Percentiles rank a stretch among this genome's conserved stretches.
phyloP scores from a whole-genome alignment of 2,888 invertebrate species.

The Agonopterix subpropinquella region DNA sequence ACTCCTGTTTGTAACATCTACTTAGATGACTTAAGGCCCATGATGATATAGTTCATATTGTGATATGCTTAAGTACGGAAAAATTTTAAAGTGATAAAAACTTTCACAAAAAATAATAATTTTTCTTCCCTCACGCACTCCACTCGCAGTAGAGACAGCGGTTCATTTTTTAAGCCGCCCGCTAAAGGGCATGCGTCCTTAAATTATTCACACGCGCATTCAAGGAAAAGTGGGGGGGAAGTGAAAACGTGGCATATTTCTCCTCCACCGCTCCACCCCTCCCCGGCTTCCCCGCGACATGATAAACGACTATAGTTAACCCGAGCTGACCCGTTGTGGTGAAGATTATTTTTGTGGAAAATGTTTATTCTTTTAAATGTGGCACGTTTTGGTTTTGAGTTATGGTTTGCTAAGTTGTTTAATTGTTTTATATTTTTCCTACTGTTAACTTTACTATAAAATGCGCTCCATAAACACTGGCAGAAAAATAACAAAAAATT shows the following conservation, averaged over 20 bases:
- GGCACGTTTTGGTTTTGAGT: too few relatives aligned
- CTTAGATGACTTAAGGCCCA: too few relatives aligned
- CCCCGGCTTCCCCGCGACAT: constrained; percentile 17
- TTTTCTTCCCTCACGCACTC: not conserved
- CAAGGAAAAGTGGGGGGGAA: constrained; percentile 7
- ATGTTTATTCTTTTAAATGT: not conserved
- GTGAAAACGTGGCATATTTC: constrained; percentile 12
- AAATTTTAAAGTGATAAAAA: too few relatives aligned
- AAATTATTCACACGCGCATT: constrained; percentile 16
- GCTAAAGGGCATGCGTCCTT: constrained; percentile 3
- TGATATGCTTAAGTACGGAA: too few relatives aligned
- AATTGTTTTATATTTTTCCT: too few relatives aligned
- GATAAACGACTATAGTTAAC: constrained; percentile 28
- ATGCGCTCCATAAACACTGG: too few relatives aligned
- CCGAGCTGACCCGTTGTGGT: constrained; percentile 2
- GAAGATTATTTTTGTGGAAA: constrained; percentile 2
- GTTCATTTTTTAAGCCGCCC: constrained; percentile 6
- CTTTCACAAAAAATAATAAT: too few relatives aligned
- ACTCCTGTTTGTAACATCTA: too few relatives aligned
- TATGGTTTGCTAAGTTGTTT: not conserved
- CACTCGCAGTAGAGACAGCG: not conserved
- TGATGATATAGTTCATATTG: too few relatives aligned
- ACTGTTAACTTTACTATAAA: too few relatives aligned
- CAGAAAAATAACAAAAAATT: too few relatives aligned
- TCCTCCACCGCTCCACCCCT: constrained; percentile 14